These are phyloP conservation scores for Tiliqua scincoides DNA, from an alignment of 2,113 vertebrate species.

Conservation along the genomic window DNA sequence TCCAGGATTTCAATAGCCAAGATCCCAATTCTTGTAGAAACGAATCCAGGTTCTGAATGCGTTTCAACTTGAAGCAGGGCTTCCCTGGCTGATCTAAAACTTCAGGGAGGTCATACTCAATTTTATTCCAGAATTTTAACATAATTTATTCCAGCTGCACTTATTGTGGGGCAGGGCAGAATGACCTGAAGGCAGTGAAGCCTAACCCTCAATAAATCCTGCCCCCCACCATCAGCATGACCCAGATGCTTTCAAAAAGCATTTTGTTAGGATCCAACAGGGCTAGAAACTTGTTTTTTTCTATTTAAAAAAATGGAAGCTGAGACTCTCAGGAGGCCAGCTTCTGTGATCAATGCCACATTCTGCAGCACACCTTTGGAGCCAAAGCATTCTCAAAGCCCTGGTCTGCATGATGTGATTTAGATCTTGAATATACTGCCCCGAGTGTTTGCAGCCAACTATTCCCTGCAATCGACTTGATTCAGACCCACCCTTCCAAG, in stretches of 20 bases:
- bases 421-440: too few relatives aligned
- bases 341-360: too few relatives aligned
- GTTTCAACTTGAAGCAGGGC: neutral
- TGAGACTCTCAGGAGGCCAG: neutral
- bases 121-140: neutral
- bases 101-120: neutral
- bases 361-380: too few relatives aligned
- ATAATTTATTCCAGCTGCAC: neutral
- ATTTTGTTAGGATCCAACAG: neutral
- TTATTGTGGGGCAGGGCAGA: neutral
- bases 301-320: neutral
- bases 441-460: too few relatives aligned
- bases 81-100: neutral
- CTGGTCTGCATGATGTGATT: too few relatives aligned
- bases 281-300: neutral
- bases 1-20: too few relatives aligned
- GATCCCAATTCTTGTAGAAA: neutral
- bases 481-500: too few relatives aligned
- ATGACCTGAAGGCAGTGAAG: too few relatives aligned
- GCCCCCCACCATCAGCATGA: neutral
- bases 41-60: too few relatives aligned
- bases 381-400: too few relatives aligned
- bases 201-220: neutral
- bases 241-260: neutral
- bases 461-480: too few relatives aligned